Conservation (phyloP, 2,113 vertebrate genomes). For the Chascanopsetta lugubris region DNA sequence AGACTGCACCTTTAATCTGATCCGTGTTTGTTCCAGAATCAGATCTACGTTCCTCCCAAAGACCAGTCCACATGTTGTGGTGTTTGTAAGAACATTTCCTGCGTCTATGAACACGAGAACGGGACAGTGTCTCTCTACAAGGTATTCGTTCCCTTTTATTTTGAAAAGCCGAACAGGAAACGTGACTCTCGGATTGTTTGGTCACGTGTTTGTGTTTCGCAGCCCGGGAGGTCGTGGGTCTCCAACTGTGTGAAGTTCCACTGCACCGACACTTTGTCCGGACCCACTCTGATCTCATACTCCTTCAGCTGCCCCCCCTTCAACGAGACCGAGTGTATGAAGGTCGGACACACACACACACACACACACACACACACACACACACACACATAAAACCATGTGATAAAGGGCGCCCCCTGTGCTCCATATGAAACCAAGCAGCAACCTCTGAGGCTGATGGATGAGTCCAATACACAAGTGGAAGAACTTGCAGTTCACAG, state of each 20-base stretch:
- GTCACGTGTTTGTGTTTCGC: slow-evolving; percentile 15
- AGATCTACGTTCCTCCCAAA: slow-evolving; percentile 89
- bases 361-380: background rate
- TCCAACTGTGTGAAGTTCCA: slow-evolving; percentile 89
- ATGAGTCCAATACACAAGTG: too few species aligned
- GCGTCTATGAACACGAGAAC: slow-evolving; percentile 87
- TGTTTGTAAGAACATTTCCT: slow-evolving; percentile 92
- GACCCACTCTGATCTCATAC: slow-evolving; percentile 89
- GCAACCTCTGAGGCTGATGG: too few species aligned
- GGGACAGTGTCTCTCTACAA: slow-evolving; percentile 85
- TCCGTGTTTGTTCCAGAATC: slow-evolving; percentile 83
- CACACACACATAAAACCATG: background rate
- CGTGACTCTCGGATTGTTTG: too few species aligned
- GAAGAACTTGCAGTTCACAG: too few species aligned
- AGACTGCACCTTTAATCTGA: too few species aligned
- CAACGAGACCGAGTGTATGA: slow-evolving; percentile 94
- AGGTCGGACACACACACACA: slow-evolving; percentile 82
- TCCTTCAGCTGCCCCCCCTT: slow-evolving; percentile 93
- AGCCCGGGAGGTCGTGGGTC: slow-evolving; percentile 89
- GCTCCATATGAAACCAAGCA: too few species aligned
- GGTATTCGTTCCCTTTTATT: slow-evolving; percentile 73
- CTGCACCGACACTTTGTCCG: slow-evolving; percentile 86
- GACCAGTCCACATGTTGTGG: slow-evolving; percentile 92
- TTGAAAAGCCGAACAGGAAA: too few species aligned
- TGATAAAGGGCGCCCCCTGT: too few species aligned